Evolutionary conservation across 2,113 vertebrate genomes (phyloP), one percentile per base, ranked within the genome.

Genomic region (Neolamprologus cancellatus): DNA sequence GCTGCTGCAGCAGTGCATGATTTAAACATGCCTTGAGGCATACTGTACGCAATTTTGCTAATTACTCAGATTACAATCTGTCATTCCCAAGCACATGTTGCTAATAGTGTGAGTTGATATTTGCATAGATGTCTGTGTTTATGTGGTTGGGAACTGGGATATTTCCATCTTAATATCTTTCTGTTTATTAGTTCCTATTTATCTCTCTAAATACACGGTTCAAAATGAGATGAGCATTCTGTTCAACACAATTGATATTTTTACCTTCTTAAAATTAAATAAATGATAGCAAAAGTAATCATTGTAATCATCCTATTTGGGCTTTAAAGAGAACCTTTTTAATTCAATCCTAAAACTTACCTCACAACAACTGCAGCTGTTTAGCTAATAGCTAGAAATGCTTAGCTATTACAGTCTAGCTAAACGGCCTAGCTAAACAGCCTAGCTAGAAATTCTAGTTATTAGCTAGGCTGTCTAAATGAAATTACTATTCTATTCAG

Each of bases 41-140:
- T 13, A 66, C 79, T 66, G 23, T 88, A 57, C 71, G 64, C 87
- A 69, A 57, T 92, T 93, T 90, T 84, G 85, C 83, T 94, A 95
- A 95, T 95, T 94, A 94, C 84, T 85, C 61, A 53, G 88, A 95
- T 95, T 88, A 92, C 13, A 79, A 82, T 87, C 53, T 74, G 55
- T 76, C 28, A 8, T 76, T 61, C 69, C 74, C 57, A 78, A 78
- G 59, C 86, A 87, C 90, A 87, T 79, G 83, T 84, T 83, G 81
- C 36, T 48, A 74, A 85, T 87, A 71, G 61, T 32, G 61, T 78
- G 30, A 50, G 85, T 36, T 79, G 52, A 86, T 78, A 9, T 84
- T 53, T 28, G 20, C 3, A 20, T 91, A 57, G 81, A 28, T 66
- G n/a, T 64, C 23, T 82, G n/a, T 53, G 23, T 32, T 14, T 46